Base-by-base conservation (phyloP, 1,140 invertebrate genomes). In the Bilobella aurantiaca region DNA sequence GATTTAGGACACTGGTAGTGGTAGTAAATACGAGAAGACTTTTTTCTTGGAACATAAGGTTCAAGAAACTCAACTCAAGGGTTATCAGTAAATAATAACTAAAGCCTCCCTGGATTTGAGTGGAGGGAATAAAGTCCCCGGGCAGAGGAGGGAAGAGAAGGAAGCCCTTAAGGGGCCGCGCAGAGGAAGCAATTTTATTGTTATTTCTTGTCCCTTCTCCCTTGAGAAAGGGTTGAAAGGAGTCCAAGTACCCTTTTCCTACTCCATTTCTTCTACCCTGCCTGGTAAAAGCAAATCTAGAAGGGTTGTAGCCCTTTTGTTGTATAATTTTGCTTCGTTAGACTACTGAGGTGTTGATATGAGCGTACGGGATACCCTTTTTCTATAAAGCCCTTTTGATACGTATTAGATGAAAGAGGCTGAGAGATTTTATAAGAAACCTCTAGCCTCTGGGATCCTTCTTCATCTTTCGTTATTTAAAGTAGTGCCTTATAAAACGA, bases 21-120 rank as follows among this genome's bases (percentile, higher is more conserved):
- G n/a, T n/a, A n/a, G n/a, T n/a, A n/a, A n/a, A n/a, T n/a, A n/a
- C n/a, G n/a, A n/a, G n/a, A n/a, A n/a, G n/a, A n/a, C n/a, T n/a
- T n/a, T n/a, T n/a, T n/a, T n/a, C n/a, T n/a, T n/a, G n/a, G n/a
- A 53, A 53, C 49, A 53, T 53, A 53, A 53, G 8, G 49, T 53
- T 53, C 49, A 53, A 23, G 23, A 53, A 53, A 53, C 49, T 53
- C 23, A 53, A 16, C 5, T 3, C 5, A 12, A 23, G 12, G 34
- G 34, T 42, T 42, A 18, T n/a, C n/a, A n/a, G n/a, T n/a, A n/a
- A n/a, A n/a, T n/a, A n/a, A n/a, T n/a, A n/a, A n/a, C n/a, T n/a
- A n/a, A n/a, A n/a, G n/a, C n/a, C n/a, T n/a, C n/a, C n/a, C n/a
- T n/a, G n/a, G n/a, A n/a, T n/a, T n/a, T n/a, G n/a, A n/a, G n/a